Evolutionary conservation across 2,888 invertebrate species (phyloP).

Genomic region (Clanis bilineata): DNA sequence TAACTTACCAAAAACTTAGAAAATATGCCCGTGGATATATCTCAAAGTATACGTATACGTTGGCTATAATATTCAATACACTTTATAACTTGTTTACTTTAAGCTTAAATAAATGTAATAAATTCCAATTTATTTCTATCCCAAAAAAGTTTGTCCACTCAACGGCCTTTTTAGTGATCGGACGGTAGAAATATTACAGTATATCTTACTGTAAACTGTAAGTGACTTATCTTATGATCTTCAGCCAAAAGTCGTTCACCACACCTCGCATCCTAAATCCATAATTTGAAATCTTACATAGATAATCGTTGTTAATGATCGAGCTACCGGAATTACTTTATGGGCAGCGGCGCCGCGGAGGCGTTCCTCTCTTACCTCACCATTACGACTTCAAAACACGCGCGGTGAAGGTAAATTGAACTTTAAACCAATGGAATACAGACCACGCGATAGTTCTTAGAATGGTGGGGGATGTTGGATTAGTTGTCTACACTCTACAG

Average conservation of each 20-base stretch:
- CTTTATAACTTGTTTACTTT: too few relatives aligned
- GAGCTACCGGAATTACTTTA: slow-evolving; percentile 80
- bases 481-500: slow-evolving; percentile 66
- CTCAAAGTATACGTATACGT: too few relatives aligned
- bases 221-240: neutral
- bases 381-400: slow-evolving; percentile 25
- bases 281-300: slow-evolving; percentile 25
- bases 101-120: too few relatives aligned
- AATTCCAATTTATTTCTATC: too few relatives aligned
- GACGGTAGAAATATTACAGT: too few relatives aligned
- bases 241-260: neutral
- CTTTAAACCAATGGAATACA: slow-evolving; percentile 33
- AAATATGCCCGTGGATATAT: too few relatives aligned
- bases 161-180: too few relatives aligned
- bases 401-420: slow-evolving; percentile 19
- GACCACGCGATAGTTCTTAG: neutral
- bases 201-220: too few relatives aligned
- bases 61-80: too few relatives aligned
- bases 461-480: slow-evolving; percentile 35
- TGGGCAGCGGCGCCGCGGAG: slow-evolving; percentile 70
- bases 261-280: neutral
- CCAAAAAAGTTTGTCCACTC: too few relatives aligned
- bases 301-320: slow-evolving; percentile 67
- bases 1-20: too few relatives aligned
- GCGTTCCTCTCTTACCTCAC: slow-evolving; percentile 58